Base-by-base conservation (phyloP, 2,113 vertebrate species). In the Coryphaenoides rupestris region DNA sequence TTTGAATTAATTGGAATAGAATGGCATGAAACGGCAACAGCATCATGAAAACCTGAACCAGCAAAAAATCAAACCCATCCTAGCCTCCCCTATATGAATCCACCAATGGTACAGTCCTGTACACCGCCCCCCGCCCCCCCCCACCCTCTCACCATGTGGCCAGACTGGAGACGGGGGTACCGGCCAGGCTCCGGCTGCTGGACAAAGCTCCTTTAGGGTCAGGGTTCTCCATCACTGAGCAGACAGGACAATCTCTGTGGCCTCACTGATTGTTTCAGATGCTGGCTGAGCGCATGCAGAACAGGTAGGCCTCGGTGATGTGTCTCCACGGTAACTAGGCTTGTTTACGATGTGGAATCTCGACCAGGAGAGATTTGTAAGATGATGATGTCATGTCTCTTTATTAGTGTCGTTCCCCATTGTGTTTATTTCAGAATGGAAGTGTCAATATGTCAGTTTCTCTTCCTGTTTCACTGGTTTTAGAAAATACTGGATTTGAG, bases 201-300 rank as follows among this genome's bases (percentile, higher is more conserved):
- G 85, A 84, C 82, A 86, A 84, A 80, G 86, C 85, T 74, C 66
- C 79, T 81, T 81, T 67, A 76, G 80, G 77, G 86, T 84, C 84
- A 84, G 65, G 46, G 70, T 26, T 13, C 40, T 40, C 23, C 3
- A 9, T 64, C 67, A 46, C 53, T 58, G 17, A 67, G 65, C 67
- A 33, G 7, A 21, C 60, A 2, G 33, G 7, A 60, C 28, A 1
- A 19, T 58, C 26, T 24, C 33, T 13, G 53, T 52, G 22, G 22
- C 67, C 55, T 63, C n/a, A 64, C 62, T 40, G 81, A 69, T 56
- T 76, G 70, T 68, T 63, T 76, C 78, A 86, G 81, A 91, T 91
- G 89, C 84, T 90, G 74, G 87, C 89, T 3, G 86, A 87, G 67
- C 80, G 83, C 65, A 77, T 79, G 74, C 87, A 89, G 69, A 89